phyloP scores from a whole-genome alignment of 2,113 vertebrate species.

The Nerophis ophidion region DNA sequence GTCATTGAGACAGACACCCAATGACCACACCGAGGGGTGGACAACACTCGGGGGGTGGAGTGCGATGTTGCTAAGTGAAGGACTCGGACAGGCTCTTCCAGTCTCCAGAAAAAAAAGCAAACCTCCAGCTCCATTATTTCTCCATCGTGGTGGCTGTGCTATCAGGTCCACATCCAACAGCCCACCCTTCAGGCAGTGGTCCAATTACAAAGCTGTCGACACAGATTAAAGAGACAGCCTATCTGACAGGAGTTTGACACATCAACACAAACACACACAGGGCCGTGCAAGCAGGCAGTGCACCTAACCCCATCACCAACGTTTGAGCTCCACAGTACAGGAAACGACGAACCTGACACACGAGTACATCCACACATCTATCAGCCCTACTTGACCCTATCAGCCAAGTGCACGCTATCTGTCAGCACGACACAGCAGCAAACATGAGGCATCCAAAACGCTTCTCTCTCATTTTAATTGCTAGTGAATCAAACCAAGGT shows the following conservation, averaged over 20 bases:
- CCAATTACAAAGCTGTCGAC: constrained; percentile 63
- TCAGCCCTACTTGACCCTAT: constrained; percentile 32
- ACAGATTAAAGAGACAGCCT: constrained; percentile 54
- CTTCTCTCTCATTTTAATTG: constrained; percentile 49
- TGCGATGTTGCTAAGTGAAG: constrained; percentile 45
- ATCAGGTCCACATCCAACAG: constrained; percentile 2
- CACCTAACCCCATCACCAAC: constrained; percentile 29
- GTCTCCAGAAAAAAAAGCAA: constrained; percentile 4
- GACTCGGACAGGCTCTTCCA: neutral
- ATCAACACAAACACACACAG: constrained; percentile 24
- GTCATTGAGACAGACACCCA: constrained; percentile 45
- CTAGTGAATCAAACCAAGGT: constrained; percentile 28
- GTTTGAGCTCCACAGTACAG: neutral
- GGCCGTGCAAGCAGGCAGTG: constrained; percentile 12
- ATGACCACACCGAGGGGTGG: constrained; percentile 40
- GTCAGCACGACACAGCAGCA: constrained; percentile 37
- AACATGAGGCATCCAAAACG: constrained; percentile 33
- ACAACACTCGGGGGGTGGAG: constrained; percentile 39
- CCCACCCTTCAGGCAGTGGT: constrained; percentile 15
- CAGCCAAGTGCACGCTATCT: constrained; percentile 18
- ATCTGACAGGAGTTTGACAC: constrained; percentile 46
- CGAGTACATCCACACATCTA: constrained; percentile 14
- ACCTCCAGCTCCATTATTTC: constrained; percentile 51
- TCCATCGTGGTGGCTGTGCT: constrained; percentile 31
- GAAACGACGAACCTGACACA: constrained; percentile 27